These are phyloP conservation scores for Karalla daura DNA, from an alignment of 2,797 vertebrate genomes.

Conservation along the genomic window DNA sequence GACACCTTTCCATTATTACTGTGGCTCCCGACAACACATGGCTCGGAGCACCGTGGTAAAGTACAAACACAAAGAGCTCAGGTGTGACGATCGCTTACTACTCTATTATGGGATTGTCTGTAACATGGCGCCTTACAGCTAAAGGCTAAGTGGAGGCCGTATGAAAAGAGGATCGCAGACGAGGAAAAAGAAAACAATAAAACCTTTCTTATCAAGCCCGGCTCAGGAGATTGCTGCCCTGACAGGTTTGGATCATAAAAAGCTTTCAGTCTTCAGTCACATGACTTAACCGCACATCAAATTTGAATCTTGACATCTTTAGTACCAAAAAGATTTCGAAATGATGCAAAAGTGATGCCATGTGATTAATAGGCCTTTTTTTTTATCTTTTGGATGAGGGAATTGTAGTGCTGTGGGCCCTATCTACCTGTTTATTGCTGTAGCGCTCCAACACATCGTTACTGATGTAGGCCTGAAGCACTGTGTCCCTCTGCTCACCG, in stretches of 20 bases:
- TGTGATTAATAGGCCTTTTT: too few species aligned
- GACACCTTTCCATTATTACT: conserved; percentile 11
- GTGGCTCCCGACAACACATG: not conserved
- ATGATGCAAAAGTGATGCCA: too few species aligned
- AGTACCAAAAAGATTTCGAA: too few species aligned
- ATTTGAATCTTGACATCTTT: too few species aligned
- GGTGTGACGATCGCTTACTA: conserved; percentile 25
- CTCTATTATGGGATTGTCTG: conserved; percentile 22
- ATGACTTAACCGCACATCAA: too few species aligned
- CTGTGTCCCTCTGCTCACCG: conserved; percentile 95
- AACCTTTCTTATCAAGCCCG: too few species aligned
- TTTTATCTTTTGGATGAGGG: too few species aligned
- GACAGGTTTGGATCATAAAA: too few species aligned
- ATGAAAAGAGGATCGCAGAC: conserved; percentile 2
- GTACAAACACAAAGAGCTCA: conserved; percentile 29
- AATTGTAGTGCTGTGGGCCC: not conserved
- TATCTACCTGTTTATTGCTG: conserved; percentile 88
- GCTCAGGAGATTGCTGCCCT: too few species aligned
- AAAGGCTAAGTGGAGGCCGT: not conserved
- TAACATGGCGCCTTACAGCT: not conserved
- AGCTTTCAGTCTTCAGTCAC: too few species aligned
- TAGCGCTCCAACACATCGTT: conserved; percentile 91
- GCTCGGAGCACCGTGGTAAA: not conserved
- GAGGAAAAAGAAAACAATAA: not conserved
- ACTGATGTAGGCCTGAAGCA: conserved; percentile 93